Percentiles rank a stretch among this genome's conserved stretches.
Conservation (phyloP, 2,888 invertebrate genomes). For the Nasonia oneida region DNA sequence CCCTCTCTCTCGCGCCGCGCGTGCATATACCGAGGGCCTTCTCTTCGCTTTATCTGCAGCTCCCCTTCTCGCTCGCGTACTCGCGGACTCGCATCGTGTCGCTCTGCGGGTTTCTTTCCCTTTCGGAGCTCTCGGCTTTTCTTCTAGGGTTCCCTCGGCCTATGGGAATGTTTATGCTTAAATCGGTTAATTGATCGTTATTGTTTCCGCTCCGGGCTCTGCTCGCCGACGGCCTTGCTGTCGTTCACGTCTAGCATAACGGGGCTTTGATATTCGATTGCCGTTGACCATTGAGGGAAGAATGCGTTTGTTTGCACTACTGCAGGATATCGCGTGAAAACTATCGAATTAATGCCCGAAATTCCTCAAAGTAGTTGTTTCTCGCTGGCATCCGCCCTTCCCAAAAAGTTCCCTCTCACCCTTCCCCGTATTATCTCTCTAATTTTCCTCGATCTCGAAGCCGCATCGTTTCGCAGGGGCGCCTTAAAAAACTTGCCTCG, state of each 20-base stretch:
- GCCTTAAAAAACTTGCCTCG: conserved; percentile 37
- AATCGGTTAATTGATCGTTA: not conserved
- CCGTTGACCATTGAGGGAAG: too few species aligned
- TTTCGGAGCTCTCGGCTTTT: not conserved
- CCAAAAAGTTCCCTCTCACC: not conserved
- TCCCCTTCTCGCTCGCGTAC: conserved; percentile 31
- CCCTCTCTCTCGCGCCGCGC: conserved; percentile 5
- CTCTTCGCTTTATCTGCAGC: conserved; percentile 14
- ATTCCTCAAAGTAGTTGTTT: conserved; percentile 1
- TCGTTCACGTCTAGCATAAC: not conserved
- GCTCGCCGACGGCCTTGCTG: not conserved
- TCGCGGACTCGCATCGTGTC: not conserved
- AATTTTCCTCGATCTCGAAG: not conserved
- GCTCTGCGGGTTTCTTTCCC: conserved; percentile 2
- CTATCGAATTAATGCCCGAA: not conserved
- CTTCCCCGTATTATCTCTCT: conserved; percentile 36
- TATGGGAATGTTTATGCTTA: not conserved
- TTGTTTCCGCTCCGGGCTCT: not conserved
- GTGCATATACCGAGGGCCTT: not conserved
- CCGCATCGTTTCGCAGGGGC: not conserved
- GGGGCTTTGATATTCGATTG: not conserved
- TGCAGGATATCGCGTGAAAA: not conserved
- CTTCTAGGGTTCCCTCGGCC: not conserved
- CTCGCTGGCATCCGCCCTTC: not conserved
- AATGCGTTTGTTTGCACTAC: too few species aligned